A percentile compares a stretch with the other conserved stretches of the same genome.
Conservation (phyloP, 30 jellyfish, hydroid and myxozoan species). For the Catostylus mosaicus region DNA sequence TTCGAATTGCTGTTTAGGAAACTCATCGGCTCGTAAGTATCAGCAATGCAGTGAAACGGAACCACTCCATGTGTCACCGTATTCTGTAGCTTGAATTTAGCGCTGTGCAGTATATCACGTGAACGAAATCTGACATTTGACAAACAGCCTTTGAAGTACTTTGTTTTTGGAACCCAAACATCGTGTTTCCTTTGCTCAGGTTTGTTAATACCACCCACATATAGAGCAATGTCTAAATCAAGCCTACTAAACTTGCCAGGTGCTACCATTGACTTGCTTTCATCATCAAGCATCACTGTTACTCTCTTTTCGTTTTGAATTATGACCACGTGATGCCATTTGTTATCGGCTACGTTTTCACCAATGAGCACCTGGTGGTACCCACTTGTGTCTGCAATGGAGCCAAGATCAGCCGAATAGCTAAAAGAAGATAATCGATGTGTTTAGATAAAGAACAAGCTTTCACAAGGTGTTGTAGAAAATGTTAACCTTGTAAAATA, state of each 20-base stretch:
- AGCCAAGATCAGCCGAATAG: constrained; percentile 96
- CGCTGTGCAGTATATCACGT: constrained; percentile 80
- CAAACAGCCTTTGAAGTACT: constrained; percentile 88
- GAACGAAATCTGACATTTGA: constrained; percentile 79
- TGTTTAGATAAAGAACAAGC: background rate
- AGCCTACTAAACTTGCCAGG: constrained; percentile 75
- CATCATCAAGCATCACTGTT: constrained; percentile 69
- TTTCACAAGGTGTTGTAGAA: too few species aligned
- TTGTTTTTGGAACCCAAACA: constrained; percentile 47
- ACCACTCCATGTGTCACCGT: constrained; percentile 61
- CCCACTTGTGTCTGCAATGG: constrained; percentile 77
- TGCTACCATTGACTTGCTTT: constrained; percentile 60
- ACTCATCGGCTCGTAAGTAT: constrained; percentile 67
- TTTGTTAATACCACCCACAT: constrained; percentile 87
- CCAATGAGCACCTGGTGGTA: constrained; percentile 72
- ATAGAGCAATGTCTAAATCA: constrained; percentile 69
- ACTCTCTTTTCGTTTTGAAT: constrained; percentile 66
- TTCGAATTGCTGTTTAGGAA: constrained; percentile 46
- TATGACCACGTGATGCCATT: constrained; percentile 88
- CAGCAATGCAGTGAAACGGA: constrained; percentile 54
- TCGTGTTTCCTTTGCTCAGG: constrained; percentile 45
- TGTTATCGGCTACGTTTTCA: constrained; percentile 81
- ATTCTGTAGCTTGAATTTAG: constrained; percentile 50
- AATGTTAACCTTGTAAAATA: too few species aligned
- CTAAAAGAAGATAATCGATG: constrained; percentile 36